A percentile compares a stretch with the other conserved stretches of the same genome.
Evolutionary conservation across 35 echinoderm and acorn worm genomes (phyloP).

Genomic region (Eucidaris tribuloides): DNA sequence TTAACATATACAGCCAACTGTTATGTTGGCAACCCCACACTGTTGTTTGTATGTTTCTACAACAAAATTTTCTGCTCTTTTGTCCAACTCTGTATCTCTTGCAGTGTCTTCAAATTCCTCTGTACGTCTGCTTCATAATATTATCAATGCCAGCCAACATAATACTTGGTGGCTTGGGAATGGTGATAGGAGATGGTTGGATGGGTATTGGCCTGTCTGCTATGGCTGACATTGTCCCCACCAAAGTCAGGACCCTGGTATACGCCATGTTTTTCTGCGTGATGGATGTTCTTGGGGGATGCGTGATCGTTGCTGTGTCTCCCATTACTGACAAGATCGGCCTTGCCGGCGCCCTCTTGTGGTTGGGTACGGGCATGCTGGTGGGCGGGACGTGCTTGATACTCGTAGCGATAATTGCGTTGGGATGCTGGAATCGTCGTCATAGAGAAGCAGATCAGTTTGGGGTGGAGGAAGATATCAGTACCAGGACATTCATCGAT

Average conservation of each 20-base stretch:
- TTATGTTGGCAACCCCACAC: no score
- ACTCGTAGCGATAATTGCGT: background rate
- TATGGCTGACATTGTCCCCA: background rate
- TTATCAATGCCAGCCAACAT: background rate
- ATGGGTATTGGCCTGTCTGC: background rate
- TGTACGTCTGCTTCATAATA: background rate
- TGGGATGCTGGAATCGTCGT: background rate
- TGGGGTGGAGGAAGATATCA: background rate
- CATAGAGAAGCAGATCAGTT: no score
- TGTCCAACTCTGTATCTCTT: no score
- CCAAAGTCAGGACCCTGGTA: background rate
- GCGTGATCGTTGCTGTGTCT: slow-evolving; percentile 3
- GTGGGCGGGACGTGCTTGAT: background rate
- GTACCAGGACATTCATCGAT: no score
- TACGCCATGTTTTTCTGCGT: slow-evolving; percentile 18
- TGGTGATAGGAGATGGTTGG: background rate
- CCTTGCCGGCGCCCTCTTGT: background rate
- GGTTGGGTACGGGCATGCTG: slow-evolving; percentile 14
- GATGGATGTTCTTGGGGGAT: slow-evolving; percentile 1
- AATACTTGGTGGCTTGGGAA: background rate
- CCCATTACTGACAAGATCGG: background rate
- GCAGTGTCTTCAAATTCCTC: background rate
- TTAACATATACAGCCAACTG: no score
- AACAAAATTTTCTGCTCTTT: no score
- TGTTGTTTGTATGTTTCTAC: no score